A percentile compares a stretch with the other conserved stretches of the same genome.
These are phyloP conservation scores for Perithous albicinctus DNA, from an alignment of 2,888 invertebrate genomes.

Conservation along the genomic window DNA sequence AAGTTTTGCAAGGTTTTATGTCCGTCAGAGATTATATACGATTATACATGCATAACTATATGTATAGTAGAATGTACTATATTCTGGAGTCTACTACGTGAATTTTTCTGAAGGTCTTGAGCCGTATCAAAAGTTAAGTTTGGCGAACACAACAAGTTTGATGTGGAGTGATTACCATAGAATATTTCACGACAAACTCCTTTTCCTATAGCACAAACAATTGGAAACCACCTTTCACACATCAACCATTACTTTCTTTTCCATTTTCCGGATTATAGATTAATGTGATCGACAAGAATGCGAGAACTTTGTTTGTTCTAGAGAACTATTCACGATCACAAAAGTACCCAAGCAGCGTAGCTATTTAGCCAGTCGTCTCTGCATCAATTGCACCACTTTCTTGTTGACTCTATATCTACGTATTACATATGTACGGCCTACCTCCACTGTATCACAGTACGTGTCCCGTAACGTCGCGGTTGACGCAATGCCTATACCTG, in stretches of 20 bases:
- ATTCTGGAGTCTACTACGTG: too few species aligned
- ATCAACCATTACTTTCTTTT: neutral
- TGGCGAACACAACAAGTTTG: too few species aligned
- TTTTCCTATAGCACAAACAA: neutral
- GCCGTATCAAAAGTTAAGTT: too few species aligned
- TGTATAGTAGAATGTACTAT: too few species aligned
- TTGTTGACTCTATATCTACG: conserved; percentile 14
- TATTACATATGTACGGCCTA: neutral
- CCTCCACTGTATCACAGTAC: neutral
- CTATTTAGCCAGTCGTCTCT: neutral
- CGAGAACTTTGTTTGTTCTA: neutral
- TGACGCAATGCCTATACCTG: conserved; percentile 26
- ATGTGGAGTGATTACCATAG: too few species aligned
- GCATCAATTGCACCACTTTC: conserved; percentile 2
- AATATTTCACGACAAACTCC: neutral
- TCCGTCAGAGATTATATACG: too few species aligned
- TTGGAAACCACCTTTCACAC: neutral
- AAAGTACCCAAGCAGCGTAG: neutral
- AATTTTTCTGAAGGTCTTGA: too few species aligned
- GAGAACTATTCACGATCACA: neutral
- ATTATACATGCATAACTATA: too few species aligned
- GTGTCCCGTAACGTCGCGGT: conserved; percentile 34
- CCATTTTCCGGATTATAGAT: neutral
- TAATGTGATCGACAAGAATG: neutral
- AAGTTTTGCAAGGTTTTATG: too few species aligned